Conservation (phyloP, 2,113 vertebrate genomes). For the Anolis carolinensis region DNA sequence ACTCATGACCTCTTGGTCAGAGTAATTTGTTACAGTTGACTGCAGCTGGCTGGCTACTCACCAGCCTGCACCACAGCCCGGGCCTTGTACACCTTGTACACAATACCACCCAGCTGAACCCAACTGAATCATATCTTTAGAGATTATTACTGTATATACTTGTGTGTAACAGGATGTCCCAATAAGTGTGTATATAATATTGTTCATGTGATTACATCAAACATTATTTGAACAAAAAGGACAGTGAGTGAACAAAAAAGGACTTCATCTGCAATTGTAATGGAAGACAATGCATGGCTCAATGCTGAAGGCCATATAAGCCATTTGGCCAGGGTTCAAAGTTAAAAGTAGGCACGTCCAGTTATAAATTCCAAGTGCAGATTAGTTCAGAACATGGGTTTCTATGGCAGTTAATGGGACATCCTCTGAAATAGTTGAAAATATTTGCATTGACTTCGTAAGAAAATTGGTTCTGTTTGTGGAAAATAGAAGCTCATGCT, state of each 20-base stretch:
- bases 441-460: background rate
- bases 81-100: background rate
- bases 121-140: too few species aligned
- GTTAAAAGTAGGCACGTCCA: background rate
- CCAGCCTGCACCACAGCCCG: too few species aligned
- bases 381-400: background rate
- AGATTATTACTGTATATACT: too few species aligned
- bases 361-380: background rate
- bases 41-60: too few species aligned
- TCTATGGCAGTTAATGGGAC: background rate
- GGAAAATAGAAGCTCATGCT: slow-evolving; percentile 14
- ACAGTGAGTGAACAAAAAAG: too few species aligned
- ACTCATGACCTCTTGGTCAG: too few species aligned
- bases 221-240: too few species aligned
- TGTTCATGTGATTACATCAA: too few species aligned
- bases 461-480: background rate
- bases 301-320: background rate
- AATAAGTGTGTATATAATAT: too few species aligned
- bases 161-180: too few species aligned
- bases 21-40: too few species aligned
- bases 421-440: background rate
- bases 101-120: background rate
- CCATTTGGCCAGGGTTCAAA: background rate
- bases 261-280: too few species aligned
- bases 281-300: background rate